These are phyloP conservation scores for Leptoclinus maculatus DNA, from an alignment of 2,797 vertebrate species.

Conservation along the genomic window DNA sequence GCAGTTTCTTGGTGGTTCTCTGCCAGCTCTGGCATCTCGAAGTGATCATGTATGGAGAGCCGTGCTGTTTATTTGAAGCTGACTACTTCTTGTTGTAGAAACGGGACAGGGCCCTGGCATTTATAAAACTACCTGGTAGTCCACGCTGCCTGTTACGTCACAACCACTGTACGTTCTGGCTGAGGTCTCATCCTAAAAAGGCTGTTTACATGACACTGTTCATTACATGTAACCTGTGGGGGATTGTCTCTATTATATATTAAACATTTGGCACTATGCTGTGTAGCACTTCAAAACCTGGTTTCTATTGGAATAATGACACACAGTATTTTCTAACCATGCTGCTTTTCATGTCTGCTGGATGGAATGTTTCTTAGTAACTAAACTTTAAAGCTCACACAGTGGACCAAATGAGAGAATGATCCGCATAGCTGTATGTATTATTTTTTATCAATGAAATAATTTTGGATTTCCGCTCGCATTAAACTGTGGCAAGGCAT, in stretches of 20 bases:
- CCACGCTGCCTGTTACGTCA: conserved; percentile 3
- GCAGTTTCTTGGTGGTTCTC: conserved; percentile 11
- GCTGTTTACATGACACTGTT: conserved; percentile 31
- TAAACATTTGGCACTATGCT: conserved; percentile 23
- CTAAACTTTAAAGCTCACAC: conserved; percentile 14
- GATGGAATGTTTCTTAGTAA: conserved; percentile 13
- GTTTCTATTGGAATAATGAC: conserved; percentile 26
- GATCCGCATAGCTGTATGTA: conserved; percentile 10
- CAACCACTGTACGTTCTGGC: conserved; percentile 1
- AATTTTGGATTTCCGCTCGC: conserved; percentile 39
- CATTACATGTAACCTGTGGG: conserved; percentile 13
- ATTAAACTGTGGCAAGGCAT: conserved; percentile 68
- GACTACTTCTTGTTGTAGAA: conserved; percentile 7
- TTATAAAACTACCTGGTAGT: conserved; percentile 3
- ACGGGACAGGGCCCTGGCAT: neutral
- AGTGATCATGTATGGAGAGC: neutral
- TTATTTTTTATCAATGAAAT: conserved; percentile 35
- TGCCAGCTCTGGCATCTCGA: conserved; percentile 4
- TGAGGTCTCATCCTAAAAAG: conserved; percentile 7
- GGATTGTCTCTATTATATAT: conserved; percentile 4
- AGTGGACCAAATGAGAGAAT: conserved; percentile 25
- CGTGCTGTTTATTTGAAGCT: conserved; percentile 18
- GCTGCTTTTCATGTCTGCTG: conserved; percentile 38
- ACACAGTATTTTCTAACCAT: conserved; percentile 22
- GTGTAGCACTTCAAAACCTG: conserved; percentile 41